Conservation (phyloP, 2,113 vertebrate genomes). For the Xyliphius kryptos region DNA sequence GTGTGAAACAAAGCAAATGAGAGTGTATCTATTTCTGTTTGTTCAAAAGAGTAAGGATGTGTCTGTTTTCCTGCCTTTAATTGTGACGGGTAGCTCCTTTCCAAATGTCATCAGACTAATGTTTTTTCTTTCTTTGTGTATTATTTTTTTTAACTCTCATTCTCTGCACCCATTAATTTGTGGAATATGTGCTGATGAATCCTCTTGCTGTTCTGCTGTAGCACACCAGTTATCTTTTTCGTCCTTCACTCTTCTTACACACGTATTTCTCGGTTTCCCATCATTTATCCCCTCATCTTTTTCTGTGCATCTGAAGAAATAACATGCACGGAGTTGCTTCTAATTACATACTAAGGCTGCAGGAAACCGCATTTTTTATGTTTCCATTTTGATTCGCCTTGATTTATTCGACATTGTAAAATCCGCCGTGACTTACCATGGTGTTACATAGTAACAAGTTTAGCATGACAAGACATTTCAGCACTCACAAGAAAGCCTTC, state of each 20-base stretch:
- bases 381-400: background rate
- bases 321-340: background rate
- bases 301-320: too few relatives aligned
- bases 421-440: background rate
- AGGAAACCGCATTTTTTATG: too few relatives aligned
- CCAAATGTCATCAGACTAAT: constrained; percentile 28
- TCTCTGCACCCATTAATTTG: constrained; percentile 29
- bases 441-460: background rate
- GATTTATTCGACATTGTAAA: background rate
- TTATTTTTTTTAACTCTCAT: background rate
- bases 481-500: background rate
- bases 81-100: constrained; percentile 26
- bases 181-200: constrained; percentile 16
- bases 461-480: background rate
- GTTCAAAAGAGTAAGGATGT: constrained; percentile 42
- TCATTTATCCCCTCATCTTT: background rate
- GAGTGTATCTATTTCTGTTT: constrained; percentile 34
- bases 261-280: background rate
- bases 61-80: constrained; percentile 25
- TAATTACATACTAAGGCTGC: background rate
- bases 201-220: constrained; percentile 12
- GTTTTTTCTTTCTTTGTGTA: background rate
- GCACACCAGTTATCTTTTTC: background rate
- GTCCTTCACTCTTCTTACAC: background rate
- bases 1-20: constrained; percentile 23